Conservation (phyloP, 2,797 vertebrate species). For the Falco rusticolus region DNA sequence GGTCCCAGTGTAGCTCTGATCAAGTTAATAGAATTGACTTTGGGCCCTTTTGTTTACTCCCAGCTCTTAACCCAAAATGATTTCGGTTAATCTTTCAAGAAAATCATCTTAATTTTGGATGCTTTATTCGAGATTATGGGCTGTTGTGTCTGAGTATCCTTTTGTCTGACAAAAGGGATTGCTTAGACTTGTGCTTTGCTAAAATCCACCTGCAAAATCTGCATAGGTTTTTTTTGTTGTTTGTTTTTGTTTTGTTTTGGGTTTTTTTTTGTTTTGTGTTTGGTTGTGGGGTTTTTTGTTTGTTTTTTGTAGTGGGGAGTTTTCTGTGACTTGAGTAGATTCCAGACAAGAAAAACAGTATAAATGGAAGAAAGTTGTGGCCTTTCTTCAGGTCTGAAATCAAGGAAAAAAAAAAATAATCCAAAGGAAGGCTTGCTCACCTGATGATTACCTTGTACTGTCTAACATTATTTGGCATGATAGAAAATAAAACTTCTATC, state of each 20-base stretch:
- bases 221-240: too few relatives aligned
- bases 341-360: background rate
- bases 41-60: conserved; percentile 43
- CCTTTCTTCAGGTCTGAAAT: background rate
- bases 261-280: background rate
- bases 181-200: background rate
- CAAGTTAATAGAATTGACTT: conserved; percentile 35
- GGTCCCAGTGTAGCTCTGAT: background rate
- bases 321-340: background rate
- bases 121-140: conserved; percentile 33
- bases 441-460: background rate
- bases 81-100: conserved; percentile 72
- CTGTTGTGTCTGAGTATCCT: background rate
- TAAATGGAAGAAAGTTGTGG: background rate
- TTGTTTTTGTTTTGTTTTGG: too few relatives aligned
- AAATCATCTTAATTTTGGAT: conserved; percentile 68
- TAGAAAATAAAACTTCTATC: background rate
- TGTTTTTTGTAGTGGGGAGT: rapidly evolving
- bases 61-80: conserved; percentile 70
- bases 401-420: background rate
- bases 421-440: background rate
- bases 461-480: background rate
- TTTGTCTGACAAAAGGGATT: background rate
- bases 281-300: background rate
- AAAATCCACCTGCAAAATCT: background rate